Evolutionary conservation across 2,797 vertebrate genomes (phyloP).

Genomic region (Pangasius krempfi): DNA sequence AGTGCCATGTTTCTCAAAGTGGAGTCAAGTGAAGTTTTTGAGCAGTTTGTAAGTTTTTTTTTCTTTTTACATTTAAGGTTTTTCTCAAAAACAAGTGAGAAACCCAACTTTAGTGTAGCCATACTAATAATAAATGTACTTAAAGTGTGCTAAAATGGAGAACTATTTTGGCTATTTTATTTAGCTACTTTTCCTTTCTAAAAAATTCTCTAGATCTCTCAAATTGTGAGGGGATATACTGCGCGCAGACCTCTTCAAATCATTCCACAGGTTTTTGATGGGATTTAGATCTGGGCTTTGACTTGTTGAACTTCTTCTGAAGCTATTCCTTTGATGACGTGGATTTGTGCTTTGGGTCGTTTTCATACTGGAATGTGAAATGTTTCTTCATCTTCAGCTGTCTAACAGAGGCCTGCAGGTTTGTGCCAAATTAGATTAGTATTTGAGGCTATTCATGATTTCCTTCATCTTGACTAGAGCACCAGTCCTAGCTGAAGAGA

Average conservation of each 20-base stretch:
- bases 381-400: neutral
- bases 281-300: neutral
- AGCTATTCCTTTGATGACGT: neutral
- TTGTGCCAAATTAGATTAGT: neutral
- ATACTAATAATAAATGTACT: neutral
- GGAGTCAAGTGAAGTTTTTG: neutral
- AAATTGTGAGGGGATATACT: neutral
- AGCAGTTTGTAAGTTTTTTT: neutral
- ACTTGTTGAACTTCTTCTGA: neutral
- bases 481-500: neutral
- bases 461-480: neutral
- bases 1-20: neutral
- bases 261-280: neutral
- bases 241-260: neutral
- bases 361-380: neutral
- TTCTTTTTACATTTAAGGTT: neutral
- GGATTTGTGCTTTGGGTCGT: constrained; percentile 11
- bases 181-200: neutral
- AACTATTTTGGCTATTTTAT: neutral
- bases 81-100: neutral
- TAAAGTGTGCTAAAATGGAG: neutral
- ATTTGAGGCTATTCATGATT: neutral
- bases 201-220: too few species aligned
- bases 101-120: neutral
- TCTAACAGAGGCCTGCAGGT: neutral